Evolutionary conservation across 1,140 invertebrate species (phyloP).

Genomic region (Teleogryllus occipitalis): DNA sequence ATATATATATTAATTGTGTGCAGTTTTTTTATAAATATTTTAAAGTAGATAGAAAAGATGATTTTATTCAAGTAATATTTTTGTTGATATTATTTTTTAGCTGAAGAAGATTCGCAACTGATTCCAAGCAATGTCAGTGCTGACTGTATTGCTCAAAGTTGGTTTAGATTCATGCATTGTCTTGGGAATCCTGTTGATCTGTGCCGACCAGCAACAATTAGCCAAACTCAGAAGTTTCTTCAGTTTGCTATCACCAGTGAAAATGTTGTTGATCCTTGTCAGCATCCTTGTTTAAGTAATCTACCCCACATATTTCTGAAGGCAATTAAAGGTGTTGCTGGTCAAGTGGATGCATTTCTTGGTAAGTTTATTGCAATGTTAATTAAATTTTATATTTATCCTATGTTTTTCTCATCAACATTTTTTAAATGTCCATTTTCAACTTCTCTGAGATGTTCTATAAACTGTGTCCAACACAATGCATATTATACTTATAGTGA

Average conservation of each 20-base stretch:
- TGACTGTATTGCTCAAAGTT: slow-evolving; percentile 85
- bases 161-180: slow-evolving; percentile 88
- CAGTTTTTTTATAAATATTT: too few species aligned
- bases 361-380: slow-evolving; percentile 50
- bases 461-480: background rate
- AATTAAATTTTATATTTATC: background rate
- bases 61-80: background rate
- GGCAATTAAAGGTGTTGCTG: slow-evolving; percentile 87
- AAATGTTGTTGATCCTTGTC: slow-evolving; percentile 71
- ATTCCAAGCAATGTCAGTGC: slow-evolving; percentile 76
- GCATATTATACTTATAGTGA: background rate
- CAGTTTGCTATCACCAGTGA: slow-evolving; percentile 61
- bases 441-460: background rate
- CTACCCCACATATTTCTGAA: slow-evolving; percentile 86
- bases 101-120: slow-evolving; percentile 72
- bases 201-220: slow-evolving; percentile 75
- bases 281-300: slow-evolving; percentile 81
- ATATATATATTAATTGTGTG: too few species aligned
- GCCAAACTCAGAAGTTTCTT: slow-evolving; percentile 76
- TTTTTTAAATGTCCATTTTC: background rate
- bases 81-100: slow-evolving; percentile 40
- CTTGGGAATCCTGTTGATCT: slow-evolving; percentile 91
- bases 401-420: background rate
- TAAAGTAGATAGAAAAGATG: too few species aligned
- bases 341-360: slow-evolving; percentile 90